Evolutionary conservation across 2,797 vertebrate genomes (phyloP).

Genomic region (Triplophysa bombifrons): DNA sequence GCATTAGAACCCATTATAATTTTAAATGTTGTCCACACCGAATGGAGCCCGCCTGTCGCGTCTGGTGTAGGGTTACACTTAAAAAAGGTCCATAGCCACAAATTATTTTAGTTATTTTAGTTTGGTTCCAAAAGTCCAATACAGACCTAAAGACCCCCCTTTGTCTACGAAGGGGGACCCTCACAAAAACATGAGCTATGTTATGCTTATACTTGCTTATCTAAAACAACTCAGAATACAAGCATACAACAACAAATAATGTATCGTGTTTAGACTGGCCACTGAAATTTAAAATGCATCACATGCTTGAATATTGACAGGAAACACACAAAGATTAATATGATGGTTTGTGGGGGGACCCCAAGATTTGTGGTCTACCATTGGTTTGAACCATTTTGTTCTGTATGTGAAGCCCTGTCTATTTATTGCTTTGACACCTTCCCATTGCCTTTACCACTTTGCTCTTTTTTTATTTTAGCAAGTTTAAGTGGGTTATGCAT

Average conservation of each 20-base stretch:
- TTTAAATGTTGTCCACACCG: too few species aligned
- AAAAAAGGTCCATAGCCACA: not conserved
- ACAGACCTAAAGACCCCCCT: not conserved
- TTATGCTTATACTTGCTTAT: not conserved
- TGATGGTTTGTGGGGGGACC: too few species aligned
- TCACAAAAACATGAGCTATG: not conserved
- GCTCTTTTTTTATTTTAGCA: constrained; percentile 2
- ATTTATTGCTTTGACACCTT: constrained; percentile 19
- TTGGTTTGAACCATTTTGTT: constrained; percentile 7
- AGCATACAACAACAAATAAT: too few species aligned
- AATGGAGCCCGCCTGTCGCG: too few species aligned
- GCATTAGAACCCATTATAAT: too few species aligned
- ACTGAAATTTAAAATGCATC: not conserved
- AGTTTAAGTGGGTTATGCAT: constrained; percentile 25
- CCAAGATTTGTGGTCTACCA: too few species aligned
- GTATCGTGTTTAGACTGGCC: too few species aligned
- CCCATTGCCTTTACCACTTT: not conserved
- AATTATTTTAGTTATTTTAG: not conserved
- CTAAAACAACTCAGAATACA: too few species aligned
- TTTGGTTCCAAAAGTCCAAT: not conserved
- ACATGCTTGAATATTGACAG: not conserved
- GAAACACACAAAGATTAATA: not conserved
- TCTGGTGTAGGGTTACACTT: not conserved
- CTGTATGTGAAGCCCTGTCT: constrained; percentile 25
- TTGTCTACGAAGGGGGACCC: too few species aligned